Conservation (phyloP, 2,797 vertebrate genomes). For the Eleutherodactylus coqui region DNA sequence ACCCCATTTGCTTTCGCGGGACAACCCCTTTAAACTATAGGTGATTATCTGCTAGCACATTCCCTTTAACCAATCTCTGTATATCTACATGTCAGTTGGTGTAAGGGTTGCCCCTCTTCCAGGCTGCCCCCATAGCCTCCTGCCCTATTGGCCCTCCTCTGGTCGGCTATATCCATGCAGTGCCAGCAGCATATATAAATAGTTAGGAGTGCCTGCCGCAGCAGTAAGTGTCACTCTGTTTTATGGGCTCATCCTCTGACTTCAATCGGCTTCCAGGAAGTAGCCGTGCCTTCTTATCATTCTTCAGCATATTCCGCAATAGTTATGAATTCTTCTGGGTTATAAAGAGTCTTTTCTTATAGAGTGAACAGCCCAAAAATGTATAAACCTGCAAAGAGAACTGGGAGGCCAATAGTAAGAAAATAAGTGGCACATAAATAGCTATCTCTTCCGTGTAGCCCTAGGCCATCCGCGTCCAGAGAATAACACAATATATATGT, state of each 20-base stretch:
- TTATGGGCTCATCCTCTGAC: conserved; percentile 42
- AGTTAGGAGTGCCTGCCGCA: conserved; percentile 37
- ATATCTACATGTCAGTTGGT: not conserved
- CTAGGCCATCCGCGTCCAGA: not conserved
- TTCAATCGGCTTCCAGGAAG: conserved; percentile 51
- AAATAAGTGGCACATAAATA: conserved; percentile 34
- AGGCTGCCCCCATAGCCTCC: not conserved
- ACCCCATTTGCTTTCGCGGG: too few species aligned
- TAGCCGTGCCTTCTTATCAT: conserved; percentile 22
- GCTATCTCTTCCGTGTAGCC: conserved; percentile 23
- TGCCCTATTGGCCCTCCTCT: not conserved
- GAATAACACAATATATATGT: conserved; percentile 29
- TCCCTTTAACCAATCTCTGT: not conserved
- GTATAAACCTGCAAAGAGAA: not conserved
- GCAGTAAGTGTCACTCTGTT: conserved; percentile 49
- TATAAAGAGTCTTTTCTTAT: conserved; percentile 35
- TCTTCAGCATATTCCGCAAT: conserved; percentile 42
- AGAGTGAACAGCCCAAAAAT: conserved; percentile 17
- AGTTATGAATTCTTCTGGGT: conserved; percentile 41
- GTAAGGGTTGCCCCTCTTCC: not conserved
- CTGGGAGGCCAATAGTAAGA: conserved; percentile 22
- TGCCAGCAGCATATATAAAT: conserved; percentile 29
- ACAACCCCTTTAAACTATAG: too few species aligned
- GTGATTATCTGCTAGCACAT: not conserved
- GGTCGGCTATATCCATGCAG: not conserved